These are phyloP conservation scores for Lordiphosa stackelbergi DNA, from an alignment of 1,140 invertebrate genomes.

Conservation along the genomic window DNA sequence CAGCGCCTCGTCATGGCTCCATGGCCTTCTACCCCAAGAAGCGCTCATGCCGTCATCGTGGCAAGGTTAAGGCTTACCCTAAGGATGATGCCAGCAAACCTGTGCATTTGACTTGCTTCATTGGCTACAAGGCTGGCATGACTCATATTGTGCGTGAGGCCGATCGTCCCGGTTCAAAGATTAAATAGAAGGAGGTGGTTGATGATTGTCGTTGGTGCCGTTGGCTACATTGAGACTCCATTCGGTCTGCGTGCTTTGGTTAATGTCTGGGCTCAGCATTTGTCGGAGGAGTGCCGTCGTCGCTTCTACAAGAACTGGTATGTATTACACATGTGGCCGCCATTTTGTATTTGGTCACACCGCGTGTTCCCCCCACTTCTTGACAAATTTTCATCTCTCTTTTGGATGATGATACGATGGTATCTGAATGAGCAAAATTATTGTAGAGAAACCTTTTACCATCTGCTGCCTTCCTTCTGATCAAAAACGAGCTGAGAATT, in stretches of 20 bases:
- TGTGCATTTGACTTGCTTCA: constrained; percentile 97
- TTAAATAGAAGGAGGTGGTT: constrained; percentile 99
- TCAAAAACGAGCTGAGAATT: constrained; percentile 22
- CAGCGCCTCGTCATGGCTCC: constrained; percentile 98
- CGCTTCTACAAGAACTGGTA: constrained; percentile 99
- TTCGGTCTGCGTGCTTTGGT: constrained; percentile 95
- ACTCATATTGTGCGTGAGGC: constrained; percentile 99
- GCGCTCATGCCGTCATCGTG: constrained; percentile 94
- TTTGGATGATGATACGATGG: constrained; percentile 76
- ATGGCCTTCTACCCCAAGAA: constrained; percentile 99
- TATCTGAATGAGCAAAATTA: constrained; percentile 67
- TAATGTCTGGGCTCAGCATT: constrained; percentile 98
- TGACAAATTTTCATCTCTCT: constrained; percentile 9
- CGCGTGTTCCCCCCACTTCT: constrained; percentile 35
- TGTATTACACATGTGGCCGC: constrained; percentile 59
- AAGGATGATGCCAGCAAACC: constrained; percentile 98
- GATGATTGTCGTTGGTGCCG: constrained; percentile 98
- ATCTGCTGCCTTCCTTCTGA: constrained; percentile 78
- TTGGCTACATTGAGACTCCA: constrained; percentile 99
- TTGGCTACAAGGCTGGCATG: constrained; percentile 99
- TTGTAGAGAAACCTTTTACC: constrained; percentile 67
- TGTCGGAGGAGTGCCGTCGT: constrained; percentile 97
- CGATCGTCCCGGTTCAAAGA: constrained; percentile 99
- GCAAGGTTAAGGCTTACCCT: constrained; percentile 99
- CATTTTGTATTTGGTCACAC: constrained; percentile 46